Conservation (phyloP, 1,140 invertebrate genomes). For the Hetaerina americana region DNA sequence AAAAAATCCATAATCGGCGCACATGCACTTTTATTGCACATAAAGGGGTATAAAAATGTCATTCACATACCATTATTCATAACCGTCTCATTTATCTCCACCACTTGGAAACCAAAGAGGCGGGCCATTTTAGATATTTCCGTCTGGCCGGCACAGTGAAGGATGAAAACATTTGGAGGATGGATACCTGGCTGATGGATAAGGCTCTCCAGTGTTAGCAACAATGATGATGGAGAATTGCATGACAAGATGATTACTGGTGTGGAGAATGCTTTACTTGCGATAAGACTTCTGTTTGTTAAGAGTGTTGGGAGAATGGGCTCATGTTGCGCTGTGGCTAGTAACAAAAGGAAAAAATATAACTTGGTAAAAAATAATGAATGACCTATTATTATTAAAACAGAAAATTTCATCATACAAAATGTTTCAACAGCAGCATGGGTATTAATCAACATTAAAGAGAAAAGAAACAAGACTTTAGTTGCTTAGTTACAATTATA, state of each 20-base stretch:
- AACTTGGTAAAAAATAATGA: neutral
- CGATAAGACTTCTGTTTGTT: constrained; percentile 28
- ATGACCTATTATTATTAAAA: no score
- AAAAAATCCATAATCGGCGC: no score
- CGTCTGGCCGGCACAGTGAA: constrained; percentile 18
- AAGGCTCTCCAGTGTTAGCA: constrained; percentile 33
- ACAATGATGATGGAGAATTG: constrained; percentile 27
- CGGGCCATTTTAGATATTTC: constrained; percentile 25
- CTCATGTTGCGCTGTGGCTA: constrained; percentile 30
- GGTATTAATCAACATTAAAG: no score
- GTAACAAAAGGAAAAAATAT: no score
- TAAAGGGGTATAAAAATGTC: no score
- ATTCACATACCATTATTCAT: constrained; percentile 7
- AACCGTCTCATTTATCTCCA: constrained; percentile 2
- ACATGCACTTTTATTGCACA: no score
- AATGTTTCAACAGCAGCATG: no score
- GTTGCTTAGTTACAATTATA: no score
- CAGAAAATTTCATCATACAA: no score
- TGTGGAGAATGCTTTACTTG: constrained; percentile 30
- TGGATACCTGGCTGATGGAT: constrained; percentile 36
- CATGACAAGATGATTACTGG: constrained; percentile 34
- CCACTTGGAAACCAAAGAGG: constrained; percentile 25
- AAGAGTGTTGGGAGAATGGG: constrained; percentile 29
- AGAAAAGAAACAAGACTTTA: no score
- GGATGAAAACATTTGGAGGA: constrained; percentile 21